Conservation (phyloP, 1,140 invertebrate species). For the Sinonovacula constricta region DNA sequence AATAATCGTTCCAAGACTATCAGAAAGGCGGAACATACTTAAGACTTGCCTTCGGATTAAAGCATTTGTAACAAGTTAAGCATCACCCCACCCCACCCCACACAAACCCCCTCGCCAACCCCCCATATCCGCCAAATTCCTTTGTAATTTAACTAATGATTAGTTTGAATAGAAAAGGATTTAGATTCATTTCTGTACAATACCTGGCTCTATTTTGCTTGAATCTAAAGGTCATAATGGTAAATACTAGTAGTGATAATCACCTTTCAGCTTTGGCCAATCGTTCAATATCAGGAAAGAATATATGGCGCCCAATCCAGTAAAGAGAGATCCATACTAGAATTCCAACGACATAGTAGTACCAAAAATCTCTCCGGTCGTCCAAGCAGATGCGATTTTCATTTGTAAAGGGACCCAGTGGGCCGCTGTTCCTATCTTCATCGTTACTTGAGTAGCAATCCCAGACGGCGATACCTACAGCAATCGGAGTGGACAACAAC, state of each 20-base stretch:
- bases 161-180: background rate
- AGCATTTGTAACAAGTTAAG: background rate
- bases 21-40: background rate
- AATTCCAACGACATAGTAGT: background rate
- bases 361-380: background rate
- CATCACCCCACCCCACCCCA: too few species aligned
- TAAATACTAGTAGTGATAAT: too few species aligned
- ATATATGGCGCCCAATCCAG: conserved; percentile 42
- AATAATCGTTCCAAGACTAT: background rate
- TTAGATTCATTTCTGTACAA: background rate
- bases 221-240: background rate
- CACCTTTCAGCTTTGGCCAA: conserved; percentile 40
- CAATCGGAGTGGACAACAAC: conserved; percentile 29
- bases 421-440: background rate
- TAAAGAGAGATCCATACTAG: conserved; percentile 18
- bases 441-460: conserved; percentile 17
- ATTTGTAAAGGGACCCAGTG: conserved; percentile 9
- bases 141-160: too few species aligned
- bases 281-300: conserved; percentile 35
- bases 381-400: background rate
- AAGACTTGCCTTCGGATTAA: background rate
- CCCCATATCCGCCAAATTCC: too few species aligned
- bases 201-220: background rate
- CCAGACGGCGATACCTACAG: background rate
- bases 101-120: too few species aligned